phyloP scores from a whole-genome alignment of 2,113 vertebrate genomes.

The Camarhynchus parvulus region DNA sequence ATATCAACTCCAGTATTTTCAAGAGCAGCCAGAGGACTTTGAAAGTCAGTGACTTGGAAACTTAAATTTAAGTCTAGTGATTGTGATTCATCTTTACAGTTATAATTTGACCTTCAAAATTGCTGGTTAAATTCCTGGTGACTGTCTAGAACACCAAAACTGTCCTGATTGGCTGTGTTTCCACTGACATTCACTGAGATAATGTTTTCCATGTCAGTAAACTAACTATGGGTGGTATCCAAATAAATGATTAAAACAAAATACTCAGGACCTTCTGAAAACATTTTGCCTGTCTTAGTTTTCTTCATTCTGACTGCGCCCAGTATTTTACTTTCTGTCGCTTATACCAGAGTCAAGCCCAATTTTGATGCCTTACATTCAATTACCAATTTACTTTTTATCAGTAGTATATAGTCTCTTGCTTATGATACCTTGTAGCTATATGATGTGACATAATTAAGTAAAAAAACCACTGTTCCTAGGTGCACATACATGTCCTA shows the following conservation, averaged over 20 bases:
- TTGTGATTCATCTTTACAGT: background rate
- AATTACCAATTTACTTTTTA: background rate
- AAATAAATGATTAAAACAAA: background rate
- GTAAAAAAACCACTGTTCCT: background rate
- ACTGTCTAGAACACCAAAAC: background rate
- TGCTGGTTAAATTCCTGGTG: background rate
- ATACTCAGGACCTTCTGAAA: background rate
- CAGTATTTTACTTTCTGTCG: background rate
- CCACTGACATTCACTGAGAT: background rate
- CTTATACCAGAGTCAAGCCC: background rate
- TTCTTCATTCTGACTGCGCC: background rate
- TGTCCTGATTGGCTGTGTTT: background rate
- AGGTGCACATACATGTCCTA: accelerated
- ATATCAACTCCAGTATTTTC: background rate
- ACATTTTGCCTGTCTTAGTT: background rate
- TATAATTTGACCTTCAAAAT: background rate
- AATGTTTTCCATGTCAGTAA: background rate
- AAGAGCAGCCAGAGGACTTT: background rate
- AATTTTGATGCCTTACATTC: background rate
- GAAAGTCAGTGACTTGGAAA: background rate
- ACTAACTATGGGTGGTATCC: background rate
- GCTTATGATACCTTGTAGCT: background rate
- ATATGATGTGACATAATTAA: background rate
- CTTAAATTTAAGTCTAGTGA: background rate
- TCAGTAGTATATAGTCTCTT: background rate